phyloP scores from a whole-genome alignment of 2,113 vertebrate genomes.

The Nesospiza acunhae region DNA sequence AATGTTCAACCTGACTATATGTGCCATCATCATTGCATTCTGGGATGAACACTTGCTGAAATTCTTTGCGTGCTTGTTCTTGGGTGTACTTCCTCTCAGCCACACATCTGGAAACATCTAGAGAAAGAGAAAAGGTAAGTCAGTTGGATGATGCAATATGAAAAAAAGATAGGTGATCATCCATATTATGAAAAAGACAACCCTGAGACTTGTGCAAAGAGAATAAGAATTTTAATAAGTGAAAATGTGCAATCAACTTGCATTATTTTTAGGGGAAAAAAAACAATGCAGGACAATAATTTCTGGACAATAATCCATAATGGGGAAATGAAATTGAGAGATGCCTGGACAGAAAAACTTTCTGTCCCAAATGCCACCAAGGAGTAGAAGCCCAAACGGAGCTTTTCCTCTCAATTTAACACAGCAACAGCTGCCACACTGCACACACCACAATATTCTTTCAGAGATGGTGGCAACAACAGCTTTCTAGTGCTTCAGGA shows the following conservation, averaged over 20 bases:
- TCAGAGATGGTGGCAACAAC: neutral
- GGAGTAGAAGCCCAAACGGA: neutral
- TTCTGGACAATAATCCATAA: neutral
- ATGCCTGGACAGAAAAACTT: neutral
- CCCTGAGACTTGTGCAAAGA: rapidly evolving
- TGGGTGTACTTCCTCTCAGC: slow-evolving; percentile 97
- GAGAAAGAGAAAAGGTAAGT: neutral
- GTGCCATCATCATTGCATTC: slow-evolving; percentile 95
- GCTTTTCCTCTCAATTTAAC: neutral
- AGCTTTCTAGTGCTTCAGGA: neutral
- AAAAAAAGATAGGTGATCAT: neutral
- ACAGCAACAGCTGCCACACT: neutral
- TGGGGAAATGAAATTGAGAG: neutral
- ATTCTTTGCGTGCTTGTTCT: slow-evolving; percentile 93
- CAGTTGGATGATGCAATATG: neutral
- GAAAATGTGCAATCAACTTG: neutral
- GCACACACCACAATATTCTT: neutral
- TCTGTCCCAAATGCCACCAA: neutral
- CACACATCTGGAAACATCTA: slow-evolving; percentile 95
- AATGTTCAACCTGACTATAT: slow-evolving; percentile 87
- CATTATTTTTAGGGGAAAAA: neutral
- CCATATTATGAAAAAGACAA: neutral
- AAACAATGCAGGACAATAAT: neutral
- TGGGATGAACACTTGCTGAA: slow-evolving; percentile 94
- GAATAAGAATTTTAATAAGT: neutral